These are phyloP conservation scores for Taphrorychus bicolor DNA, from an alignment of 2,888 invertebrate genomes.

Conservation along the genomic window DNA sequence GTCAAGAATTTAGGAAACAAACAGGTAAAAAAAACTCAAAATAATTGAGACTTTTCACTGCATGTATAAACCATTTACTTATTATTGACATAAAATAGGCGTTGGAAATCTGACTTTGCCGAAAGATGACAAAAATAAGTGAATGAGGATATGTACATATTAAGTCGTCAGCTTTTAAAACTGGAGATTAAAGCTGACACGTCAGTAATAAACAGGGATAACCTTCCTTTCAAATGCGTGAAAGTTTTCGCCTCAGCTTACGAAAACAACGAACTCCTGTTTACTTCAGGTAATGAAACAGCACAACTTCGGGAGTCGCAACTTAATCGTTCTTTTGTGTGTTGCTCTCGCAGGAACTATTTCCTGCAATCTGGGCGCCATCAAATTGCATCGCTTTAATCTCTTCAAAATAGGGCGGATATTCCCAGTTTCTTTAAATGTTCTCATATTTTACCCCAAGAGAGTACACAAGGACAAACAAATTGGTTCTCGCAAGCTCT, in stretches of 20 bases:
- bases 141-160: background rate
- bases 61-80: no score
- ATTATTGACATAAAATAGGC: no score
- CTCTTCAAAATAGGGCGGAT: background rate
- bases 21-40: no score
- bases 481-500: no score
- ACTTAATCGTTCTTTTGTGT: conserved; percentile 5
- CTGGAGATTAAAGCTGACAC: background rate
- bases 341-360: background rate
- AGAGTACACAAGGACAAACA: background rate
- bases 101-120: no score
- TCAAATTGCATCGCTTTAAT: conserved; percentile 7
- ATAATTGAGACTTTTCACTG: no score
- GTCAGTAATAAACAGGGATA: background rate
- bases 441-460: background rate
- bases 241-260: background rate
- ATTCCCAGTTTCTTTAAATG: background rate
- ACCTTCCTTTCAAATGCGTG: background rate
- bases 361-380: conserved; percentile 2
- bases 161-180: background rate
- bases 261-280: background rate
- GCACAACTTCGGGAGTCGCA: background rate
- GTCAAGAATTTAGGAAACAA: conserved; percentile 66
- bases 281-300: background rate
- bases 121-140: no score